Evolutionary conservation across 2,113 vertebrate species (phyloP).

Genomic region (Podarcis cretensis): DNA sequence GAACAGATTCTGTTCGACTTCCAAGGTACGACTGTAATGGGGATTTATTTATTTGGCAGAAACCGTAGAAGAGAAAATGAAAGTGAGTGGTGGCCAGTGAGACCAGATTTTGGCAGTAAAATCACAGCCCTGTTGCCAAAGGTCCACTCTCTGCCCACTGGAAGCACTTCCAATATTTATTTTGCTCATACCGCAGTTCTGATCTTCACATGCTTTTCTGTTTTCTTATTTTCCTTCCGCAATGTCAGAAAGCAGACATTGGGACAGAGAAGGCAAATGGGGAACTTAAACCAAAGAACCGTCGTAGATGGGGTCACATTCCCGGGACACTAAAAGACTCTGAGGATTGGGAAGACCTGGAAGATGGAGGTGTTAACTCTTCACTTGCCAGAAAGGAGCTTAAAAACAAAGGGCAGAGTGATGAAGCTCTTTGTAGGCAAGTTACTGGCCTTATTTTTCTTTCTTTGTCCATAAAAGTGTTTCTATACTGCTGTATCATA

Average conservation of each 20-base stretch:
- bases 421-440: conserved; percentile 83
- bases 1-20: no score
- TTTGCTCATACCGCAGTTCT: background rate
- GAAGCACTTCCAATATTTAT: background rate
- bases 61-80: background rate
- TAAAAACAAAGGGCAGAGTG: conserved; percentile 78
- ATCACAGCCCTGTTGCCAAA: background rate
- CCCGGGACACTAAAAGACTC: conserved; percentile 79
- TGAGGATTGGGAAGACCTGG: conserved; percentile 89
- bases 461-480: no score
- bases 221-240: background rate
- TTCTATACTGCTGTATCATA: no score
- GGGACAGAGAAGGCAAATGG: conserved; percentile 79
- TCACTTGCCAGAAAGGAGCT: conserved; percentile 75
- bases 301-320: conserved; percentile 86
- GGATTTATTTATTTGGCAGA: no score
- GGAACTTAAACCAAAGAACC: conserved; percentile 82
- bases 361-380: conserved; percentile 78
- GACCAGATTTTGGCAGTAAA: background rate
- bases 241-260: conserved; percentile 73
- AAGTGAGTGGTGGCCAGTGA: background rate
- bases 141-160: background rate
- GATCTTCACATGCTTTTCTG: background rate
- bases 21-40: no score
- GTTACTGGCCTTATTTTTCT: conserved; percentile 7